Conservation (phyloP, 2,113 vertebrate genomes). For the Amblyornis subalaris region DNA sequence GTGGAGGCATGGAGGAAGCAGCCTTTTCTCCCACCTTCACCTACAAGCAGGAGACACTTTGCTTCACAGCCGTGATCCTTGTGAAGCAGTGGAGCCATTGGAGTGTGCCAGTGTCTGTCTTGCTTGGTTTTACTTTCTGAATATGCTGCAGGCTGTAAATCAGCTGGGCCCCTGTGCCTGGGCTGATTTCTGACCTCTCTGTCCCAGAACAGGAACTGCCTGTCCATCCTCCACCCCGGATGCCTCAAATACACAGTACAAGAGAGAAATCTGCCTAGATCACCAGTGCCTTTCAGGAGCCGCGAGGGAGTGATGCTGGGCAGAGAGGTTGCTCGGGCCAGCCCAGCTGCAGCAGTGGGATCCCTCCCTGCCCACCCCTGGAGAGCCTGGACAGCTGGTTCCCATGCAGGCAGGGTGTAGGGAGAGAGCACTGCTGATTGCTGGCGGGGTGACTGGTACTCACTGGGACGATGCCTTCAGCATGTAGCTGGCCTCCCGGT, state of each 20-base stretch:
- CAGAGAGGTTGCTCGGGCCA: background rate
- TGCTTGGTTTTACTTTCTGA: background rate
- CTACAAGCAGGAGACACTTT: background rate
- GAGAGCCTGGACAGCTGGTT: background rate
- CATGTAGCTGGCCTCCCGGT: slow-evolving; percentile 87
- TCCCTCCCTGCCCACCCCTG: background rate
- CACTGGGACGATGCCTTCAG: slow-evolving; percentile 90
- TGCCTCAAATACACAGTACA: accelerated
- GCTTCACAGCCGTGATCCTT: background rate
- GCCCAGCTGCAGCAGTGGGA: background rate
- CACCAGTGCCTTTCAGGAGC: background rate
- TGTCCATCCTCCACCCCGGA: background rate
- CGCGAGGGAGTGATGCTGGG: accelerated
- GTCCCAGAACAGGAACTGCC: background rate
- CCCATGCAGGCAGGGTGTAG: background rate
- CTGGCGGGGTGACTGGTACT: slow-evolving; percentile 43
- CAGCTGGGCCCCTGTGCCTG: background rate
- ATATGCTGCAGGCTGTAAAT: background rate
- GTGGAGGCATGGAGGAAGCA: background rate
- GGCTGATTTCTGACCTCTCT: background rate
- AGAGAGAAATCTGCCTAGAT: background rate
- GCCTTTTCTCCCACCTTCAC: background rate
- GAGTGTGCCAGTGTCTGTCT: background rate
- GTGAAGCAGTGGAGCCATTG: background rate
- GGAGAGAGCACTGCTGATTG: accelerated